Base-by-base conservation (phyloP, 2,113 vertebrate species). In the Myotis yumanensis region DNA sequence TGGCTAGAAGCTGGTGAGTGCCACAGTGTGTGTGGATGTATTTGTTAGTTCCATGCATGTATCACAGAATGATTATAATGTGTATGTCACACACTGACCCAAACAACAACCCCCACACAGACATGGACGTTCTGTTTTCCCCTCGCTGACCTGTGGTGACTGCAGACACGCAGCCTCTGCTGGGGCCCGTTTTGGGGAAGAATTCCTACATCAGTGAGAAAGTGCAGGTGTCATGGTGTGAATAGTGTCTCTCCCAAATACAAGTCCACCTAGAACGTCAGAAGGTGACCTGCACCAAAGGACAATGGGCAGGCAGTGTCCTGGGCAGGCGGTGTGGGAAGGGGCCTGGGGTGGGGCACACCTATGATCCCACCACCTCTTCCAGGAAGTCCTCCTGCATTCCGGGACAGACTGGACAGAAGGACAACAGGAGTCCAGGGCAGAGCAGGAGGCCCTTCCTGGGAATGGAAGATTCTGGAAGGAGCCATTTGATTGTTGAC, bases 161-260 rank as follows among this genome's bases (percentile, higher is more conserved):
- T 2, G 22, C 54, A 5, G 43, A 32, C 0, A 0, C 4, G 22
- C 1, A 4, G 52, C 28, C 40, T 11, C 1, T 1, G 2, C 3
- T 7, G 32, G 59, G 75, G 69, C 48, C 71, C 0, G 22, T 30
- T 35, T 77, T 18, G 11, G 52, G 64, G 71, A 62, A 43, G 22
- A 46, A 1, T 30, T 62, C 43, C 32, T 12, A 16, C 9, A 2
- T 37, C 51, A 51, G 2, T 12, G 57, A 37, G 32, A 2, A 57
- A 2, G 30, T 4, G 11, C 18, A 4, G 11, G 66, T 20, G 0
- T 25, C 7, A 25, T 0, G 1, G 66, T 12, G 0, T 25, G 54
- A 66, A 30, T 4, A 5, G 30, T 7, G 16, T 40, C 9, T 35
- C 2, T 32, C 32, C 35, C 37, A 59, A 57, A 9, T 43, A 48